Evolutionary conservation across 2,113 vertebrate genomes (phyloP), one percentile per base, ranked within the genome.

Genomic region (Heterocephalus glaber): DNA sequence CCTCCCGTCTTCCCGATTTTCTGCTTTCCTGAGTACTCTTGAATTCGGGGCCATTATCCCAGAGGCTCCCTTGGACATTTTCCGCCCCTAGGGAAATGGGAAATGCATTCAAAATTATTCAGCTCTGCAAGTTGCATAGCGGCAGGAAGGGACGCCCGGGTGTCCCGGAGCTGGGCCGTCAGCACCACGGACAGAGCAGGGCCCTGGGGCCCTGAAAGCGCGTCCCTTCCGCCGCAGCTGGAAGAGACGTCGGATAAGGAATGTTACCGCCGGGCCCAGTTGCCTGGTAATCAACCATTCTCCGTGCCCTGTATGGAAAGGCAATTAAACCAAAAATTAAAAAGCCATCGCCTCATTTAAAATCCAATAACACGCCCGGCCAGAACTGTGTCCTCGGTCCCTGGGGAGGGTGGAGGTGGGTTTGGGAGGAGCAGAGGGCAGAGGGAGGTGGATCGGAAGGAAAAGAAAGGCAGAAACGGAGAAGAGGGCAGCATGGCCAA

Each of bases 271-370:
- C 1, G 0, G 95, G 89, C 86, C 90, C 93, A 90, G 94, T 41
- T 93, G 94, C 82, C 94, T 96, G 91, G 76, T 93, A 79, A 96
- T 97, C 97, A 97, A 86, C 96, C 89, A 77, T 95, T 81, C 83
- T 94, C 76, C 56, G 84, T 90, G 95, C 87, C 85, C 92, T 91
- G 87, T 81, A 83, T 74, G 82, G 77, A 94, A 97, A 97, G 96
- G 95, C 95, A 97, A 97, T 97, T 97, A 96, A 96, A 95, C 56
- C 70, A 86, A 96, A 87, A 97, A 97, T 98, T 97, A 92, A 97
- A 97, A 97, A 96, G 92, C 92, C 93, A 95, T 90, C 54, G 49
- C 89, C 85, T 97, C 96, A 95, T 96, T 97, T 97, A 97, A 96
- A 97, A 96, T 96, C 95, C 93, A 95, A 96, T 97, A 97, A 97